Conservation (phyloP, 1,140 invertebrate species). For the Drosophila seguyi region DNA sequence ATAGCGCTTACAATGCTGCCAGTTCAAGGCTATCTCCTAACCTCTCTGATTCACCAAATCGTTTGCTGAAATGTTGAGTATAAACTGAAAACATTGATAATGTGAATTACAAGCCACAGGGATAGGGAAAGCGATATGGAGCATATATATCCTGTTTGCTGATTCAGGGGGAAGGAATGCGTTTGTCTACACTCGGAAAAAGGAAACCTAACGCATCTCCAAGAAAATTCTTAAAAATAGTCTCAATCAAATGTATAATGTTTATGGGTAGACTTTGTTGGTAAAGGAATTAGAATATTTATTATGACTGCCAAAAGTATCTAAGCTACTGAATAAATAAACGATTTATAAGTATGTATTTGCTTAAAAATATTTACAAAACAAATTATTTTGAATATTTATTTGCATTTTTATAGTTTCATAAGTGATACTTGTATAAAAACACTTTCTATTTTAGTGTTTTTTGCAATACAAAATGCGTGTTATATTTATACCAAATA, state of each 20-base stretch:
- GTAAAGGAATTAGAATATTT: not conserved
- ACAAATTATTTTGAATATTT: not conserved
- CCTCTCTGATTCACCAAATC: conserved; percentile 19
- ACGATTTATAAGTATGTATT: not conserved
- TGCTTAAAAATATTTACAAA: not conserved
- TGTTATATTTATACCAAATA: not conserved
- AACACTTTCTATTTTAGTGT: conserved; percentile 1
- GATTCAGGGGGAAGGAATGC: conserved; percentile 56
- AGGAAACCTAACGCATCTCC: too few species aligned
- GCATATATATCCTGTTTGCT: conserved; percentile 22
- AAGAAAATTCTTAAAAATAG: not conserved
- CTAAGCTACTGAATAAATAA: not conserved
- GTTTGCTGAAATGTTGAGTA: not conserved
- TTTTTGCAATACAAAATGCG: not conserved
- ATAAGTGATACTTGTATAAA: not conserved
- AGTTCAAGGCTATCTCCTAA: conserved; percentile 38
- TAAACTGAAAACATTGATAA: conserved; percentile 10
- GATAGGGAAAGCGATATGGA: not conserved
- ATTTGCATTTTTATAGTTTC: not conserved
- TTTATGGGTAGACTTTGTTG: not conserved
- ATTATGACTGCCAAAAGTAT: not conserved
- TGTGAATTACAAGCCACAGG: conserved; percentile 20
- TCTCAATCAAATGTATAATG: not conserved
- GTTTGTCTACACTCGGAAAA: conserved; percentile 7
- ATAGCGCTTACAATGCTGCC: conserved; percentile 25